Conservation (phyloP, 2,113 vertebrate genomes). For the Phalacrocorax carbo region DNA sequence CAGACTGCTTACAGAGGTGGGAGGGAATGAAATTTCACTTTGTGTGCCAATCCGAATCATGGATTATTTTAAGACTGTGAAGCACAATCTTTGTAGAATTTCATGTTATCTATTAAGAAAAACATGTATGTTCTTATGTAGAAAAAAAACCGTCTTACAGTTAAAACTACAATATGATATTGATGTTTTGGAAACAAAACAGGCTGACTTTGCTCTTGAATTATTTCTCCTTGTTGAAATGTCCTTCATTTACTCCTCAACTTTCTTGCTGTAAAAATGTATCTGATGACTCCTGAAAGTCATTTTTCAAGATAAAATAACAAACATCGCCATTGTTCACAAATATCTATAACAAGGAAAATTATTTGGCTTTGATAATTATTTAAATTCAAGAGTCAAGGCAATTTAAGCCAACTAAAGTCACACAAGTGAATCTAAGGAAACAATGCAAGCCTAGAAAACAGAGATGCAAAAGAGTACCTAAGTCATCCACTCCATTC, state of each 20-base stretch:
- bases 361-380: background rate
- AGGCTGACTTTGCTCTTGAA: background rate
- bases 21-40: background rate
- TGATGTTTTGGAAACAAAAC: background rate
- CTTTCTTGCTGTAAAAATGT: background rate
- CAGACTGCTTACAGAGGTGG: background rate
- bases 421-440: background rate
- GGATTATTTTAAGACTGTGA: background rate
- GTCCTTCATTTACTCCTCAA: background rate
- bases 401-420: background rate
- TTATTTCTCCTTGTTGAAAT: background rate
- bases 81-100: background rate
- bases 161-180: background rate
- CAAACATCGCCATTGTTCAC: background rate
- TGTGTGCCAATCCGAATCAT: background rate
- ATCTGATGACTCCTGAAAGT: background rate
- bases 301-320: background rate
- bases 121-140: background rate
- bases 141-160: background rate
- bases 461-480: background rate
- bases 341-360: background rate
- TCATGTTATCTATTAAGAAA: background rate
- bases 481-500: background rate
- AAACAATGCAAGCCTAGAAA: background rate
- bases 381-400: background rate